These are phyloP conservation scores for Tricholaema leucomelas DNA, from an alignment of 2,113 vertebrate genomes.

Conservation along the genomic window DNA sequence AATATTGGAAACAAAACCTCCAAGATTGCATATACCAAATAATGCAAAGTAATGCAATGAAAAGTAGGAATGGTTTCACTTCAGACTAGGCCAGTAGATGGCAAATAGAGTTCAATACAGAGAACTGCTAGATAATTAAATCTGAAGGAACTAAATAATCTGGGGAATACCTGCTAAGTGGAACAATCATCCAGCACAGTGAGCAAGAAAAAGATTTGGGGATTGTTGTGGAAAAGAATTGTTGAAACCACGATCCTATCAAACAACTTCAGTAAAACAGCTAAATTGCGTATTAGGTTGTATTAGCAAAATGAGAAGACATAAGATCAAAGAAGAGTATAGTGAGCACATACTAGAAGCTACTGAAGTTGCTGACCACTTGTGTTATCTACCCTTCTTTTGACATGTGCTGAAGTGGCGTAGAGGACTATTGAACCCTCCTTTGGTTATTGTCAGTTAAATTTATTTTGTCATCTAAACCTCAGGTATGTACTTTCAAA, in stretches of 20 bases:
- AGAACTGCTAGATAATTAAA: constrained; percentile 35
- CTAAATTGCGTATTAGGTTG: not conserved
- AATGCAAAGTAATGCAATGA: not conserved
- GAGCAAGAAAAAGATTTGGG: constrained; percentile 3
- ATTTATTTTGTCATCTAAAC: not conserved
- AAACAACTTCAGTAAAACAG: not conserved
- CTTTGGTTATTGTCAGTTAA: not conserved
- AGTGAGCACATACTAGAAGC: not conserved
- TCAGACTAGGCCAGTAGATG: not conserved
- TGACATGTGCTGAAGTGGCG: not conserved
- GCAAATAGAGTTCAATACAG: not conserved
- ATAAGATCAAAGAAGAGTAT: not conserved
- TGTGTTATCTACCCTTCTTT: not conserved
- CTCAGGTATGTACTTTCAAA: not conserved
- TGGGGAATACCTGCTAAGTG: constrained; percentile 27
- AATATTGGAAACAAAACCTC: not conserved
- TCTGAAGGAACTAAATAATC: constrained; percentile 4
- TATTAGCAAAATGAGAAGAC: not conserved
- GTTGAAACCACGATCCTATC: not conserved
- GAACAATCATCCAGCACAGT: constrained; percentile 18
- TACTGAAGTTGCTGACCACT: not conserved
- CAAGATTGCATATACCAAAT: not conserved
- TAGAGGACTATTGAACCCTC: not conserved
- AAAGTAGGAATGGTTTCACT: not conserved
- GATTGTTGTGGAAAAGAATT: not conserved